A percentile compares a stretch with the other conserved stretches of the same genome.
Conservation (phyloP, 2,888 invertebrate genomes). For the Erpobdella octoculata region DNA sequence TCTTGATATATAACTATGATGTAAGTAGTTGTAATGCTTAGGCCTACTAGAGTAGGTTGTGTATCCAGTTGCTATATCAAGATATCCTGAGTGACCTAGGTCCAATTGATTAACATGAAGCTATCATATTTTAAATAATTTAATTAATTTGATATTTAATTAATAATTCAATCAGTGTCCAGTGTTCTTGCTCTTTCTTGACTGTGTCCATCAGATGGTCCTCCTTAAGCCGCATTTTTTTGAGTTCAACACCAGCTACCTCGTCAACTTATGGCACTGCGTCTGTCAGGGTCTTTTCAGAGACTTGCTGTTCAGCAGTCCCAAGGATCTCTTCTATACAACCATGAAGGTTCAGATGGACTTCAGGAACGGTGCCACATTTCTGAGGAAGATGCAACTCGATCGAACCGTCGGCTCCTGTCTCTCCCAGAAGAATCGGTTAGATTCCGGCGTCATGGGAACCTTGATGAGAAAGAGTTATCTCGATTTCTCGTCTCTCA, state of each 20-base stretch:
- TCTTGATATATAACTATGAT: not conserved
- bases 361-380: not conserved
- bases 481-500: slow-evolving; percentile 12
- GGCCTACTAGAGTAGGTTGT: no score
- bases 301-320: slow-evolving; percentile 75
- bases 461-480: slow-evolving; percentile 16
- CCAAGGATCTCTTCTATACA: slow-evolving; percentile 18
- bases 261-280: slow-evolving; percentile 84
- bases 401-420: not conserved
- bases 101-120: not conserved
- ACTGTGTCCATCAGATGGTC: slow-evolving; percentile 83
- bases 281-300: slow-evolving; percentile 80
- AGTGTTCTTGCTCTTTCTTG: slow-evolving; percentile 79
- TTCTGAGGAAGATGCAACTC: not conserved
- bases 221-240: slow-evolving; percentile 80
- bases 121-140: not conserved
- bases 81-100: no score
- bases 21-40: not conserved
- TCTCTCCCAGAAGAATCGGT: not conserved
- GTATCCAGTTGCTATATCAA: no score
- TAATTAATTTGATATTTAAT: not conserved
- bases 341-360: slow-evolving; percentile 3
- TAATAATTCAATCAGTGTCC: slow-evolving; percentile 65
- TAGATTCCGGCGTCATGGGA: slow-evolving; percentile 5
- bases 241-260: slow-evolving; percentile 82